phyloP scores from a whole-genome alignment of 2,888 invertebrate genomes.

The Diarsia brunnea region DNA sequence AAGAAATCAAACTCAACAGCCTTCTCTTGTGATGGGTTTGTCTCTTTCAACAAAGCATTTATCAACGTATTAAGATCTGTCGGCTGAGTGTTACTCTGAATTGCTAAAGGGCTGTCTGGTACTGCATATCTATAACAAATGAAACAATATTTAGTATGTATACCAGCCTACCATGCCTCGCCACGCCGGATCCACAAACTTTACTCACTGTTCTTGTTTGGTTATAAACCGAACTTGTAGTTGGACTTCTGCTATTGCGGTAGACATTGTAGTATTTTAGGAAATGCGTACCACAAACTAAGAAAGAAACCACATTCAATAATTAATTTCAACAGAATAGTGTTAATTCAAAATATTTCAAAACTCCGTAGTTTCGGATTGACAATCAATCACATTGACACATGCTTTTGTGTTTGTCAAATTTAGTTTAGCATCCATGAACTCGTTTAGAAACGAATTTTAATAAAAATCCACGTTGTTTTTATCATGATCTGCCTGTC shows the following conservation, averaged over 20 bases:
- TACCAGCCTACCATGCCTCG: constrained; percentile 6
- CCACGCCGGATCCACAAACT: constrained; percentile 64
- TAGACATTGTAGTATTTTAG: constrained; percentile 72
- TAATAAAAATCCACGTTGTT: not conserved
- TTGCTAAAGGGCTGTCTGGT: constrained; percentile 95
- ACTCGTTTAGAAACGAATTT: constrained; percentile 16
- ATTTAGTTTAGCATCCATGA: not conserved
- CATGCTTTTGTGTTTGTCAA: constrained; percentile 20
- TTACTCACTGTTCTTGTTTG: constrained; percentile 94
- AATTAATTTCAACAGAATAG: constrained; percentile 8
- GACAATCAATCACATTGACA: constrained; percentile 46
- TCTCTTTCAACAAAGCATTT: constrained; percentile 94
- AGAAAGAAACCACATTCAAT: constrained; percentile 11
- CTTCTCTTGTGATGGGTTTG: constrained; percentile 77
- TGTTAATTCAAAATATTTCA: not conserved
- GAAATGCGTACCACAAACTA: constrained; percentile 1
- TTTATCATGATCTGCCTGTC: too few species aligned
- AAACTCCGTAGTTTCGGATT: constrained; percentile 9
- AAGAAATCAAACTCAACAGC: constrained; percentile 96
- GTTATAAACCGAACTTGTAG: constrained; percentile 95
- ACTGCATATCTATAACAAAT: constrained; percentile 94
- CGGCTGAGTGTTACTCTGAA: constrained; percentile 93
- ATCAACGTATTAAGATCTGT: constrained; percentile 94
- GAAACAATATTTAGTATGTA: constrained; percentile 6
- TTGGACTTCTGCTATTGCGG: constrained; percentile 88